A percentile compares a stretch with the other conserved stretches of the same genome.
Conservation (phyloP, 2,797 vertebrate species). For the Pantherophis vulpinus region DNA sequence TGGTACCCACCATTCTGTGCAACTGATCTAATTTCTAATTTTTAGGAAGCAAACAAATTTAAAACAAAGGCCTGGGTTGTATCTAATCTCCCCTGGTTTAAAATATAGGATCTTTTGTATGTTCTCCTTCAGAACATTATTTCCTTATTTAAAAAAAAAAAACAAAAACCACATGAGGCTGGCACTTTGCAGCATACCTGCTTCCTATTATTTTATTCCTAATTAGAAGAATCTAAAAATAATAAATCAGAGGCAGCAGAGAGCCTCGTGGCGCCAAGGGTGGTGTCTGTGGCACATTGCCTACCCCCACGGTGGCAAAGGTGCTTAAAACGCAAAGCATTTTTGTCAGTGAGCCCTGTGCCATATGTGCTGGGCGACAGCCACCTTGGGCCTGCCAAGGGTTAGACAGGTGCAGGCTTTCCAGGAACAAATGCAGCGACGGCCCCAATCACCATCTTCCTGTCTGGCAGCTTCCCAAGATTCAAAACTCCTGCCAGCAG, state of each 20-base stretch:
- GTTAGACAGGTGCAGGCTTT: background rate
- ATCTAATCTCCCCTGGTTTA: background rate
- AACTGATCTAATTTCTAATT: background rate
- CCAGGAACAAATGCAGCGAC: background rate
- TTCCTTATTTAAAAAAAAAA: background rate
- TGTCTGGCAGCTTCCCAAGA: background rate
- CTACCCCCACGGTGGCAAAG: background rate
- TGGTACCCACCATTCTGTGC: background rate
- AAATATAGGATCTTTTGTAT: background rate
- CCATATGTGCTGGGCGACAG: background rate
- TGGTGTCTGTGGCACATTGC: background rate
- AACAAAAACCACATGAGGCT: background rate
- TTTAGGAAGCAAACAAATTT: background rate
- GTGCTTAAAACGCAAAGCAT: background rate
- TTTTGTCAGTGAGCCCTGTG: background rate
- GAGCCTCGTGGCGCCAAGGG: background rate
- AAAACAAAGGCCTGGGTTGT: background rate
- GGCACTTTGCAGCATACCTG: background rate
- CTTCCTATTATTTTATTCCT: background rate
- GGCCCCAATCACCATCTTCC: background rate
- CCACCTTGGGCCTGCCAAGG: background rate
- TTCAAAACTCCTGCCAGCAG: background rate
- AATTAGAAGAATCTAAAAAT: background rate
- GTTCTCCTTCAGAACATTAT: background rate
- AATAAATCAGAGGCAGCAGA: background rate